Base-by-base conservation (phyloP, 2,797 vertebrate genomes). In the Malacoraja senta region DNA sequence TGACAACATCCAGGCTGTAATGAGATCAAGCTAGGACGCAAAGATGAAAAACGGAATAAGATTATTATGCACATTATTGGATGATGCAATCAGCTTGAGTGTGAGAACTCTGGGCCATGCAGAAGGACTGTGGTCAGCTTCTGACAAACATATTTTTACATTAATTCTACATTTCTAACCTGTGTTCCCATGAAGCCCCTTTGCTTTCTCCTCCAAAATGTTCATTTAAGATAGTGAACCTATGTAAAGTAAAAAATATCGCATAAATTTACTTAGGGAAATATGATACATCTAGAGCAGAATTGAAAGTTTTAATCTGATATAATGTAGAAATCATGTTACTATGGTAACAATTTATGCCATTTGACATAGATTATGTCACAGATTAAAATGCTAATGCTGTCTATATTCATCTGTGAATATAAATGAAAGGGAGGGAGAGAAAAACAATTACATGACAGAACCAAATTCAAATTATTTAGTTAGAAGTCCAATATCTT, bases 301-400 rank as follows among this genome's bases (percentile, higher is more conserved):
- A 86, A n/a, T 86, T n/a, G 24, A 61, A 86, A 63, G 58, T 6
- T 7, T 86, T 32, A 61, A 63, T 63, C 13, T 86, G 29, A n/a
- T 32, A 6, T 63, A 58, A 26, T 6, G 53, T 35, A 84, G 44
- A 84, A 84, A 61, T 63, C 58, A 63, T 86, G 26, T 86, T 86
- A 29, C 83, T 86, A 29, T 86, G 83, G 83, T 86, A 86, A 63
- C 83, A 32, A 29, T 86, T 63, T 53, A 86, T 86, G 58, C 15
- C 29, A 32, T 63, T 86, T 63, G 58, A 61, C 0, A 4, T 58
- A 63, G 83, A 63, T 15, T 63, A 24, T 13, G 58, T 86, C 58
- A n/a, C 1, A 8, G 26, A 61, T 53, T 86, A 17, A 61, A 15
- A 86, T 63, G 29, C 53, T 1, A n/a, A 29, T 86, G 44, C 44